Evolutionary conservation across 2,888 invertebrate genomes (phyloP).

Genomic region (Ceriagrion tenellum): DNA sequence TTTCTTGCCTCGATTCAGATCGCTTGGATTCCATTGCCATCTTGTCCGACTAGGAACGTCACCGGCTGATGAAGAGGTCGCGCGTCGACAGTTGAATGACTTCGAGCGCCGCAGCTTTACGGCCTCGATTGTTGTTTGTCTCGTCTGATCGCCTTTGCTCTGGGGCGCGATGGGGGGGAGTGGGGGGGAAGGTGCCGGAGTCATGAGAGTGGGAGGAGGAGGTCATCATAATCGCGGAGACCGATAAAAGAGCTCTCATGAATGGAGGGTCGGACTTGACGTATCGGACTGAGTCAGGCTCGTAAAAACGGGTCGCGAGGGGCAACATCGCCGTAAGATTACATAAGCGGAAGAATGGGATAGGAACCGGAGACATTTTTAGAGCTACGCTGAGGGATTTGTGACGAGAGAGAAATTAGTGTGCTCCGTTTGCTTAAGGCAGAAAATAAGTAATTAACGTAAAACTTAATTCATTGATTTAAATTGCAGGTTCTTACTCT

Average conservation of each 20-base stretch:
- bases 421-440: no score
- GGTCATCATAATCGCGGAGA: neutral
- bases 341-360: no score
- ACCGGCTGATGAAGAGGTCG: conserved; percentile 2
- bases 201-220: neutral
- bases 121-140: neutral
- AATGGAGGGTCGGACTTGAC: neutral
- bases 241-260: neutral
- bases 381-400: no score
- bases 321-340: no score
- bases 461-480: no score
- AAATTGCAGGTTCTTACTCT: no score
- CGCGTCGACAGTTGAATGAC: neutral
- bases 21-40: neutral
- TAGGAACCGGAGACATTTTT: no score
- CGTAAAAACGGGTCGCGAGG: neutral
- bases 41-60: neutral
- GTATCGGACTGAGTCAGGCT: neutral
- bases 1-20: neutral
- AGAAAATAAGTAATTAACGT: no score
- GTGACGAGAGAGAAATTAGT: no score
- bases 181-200: neutral
- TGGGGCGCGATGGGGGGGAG: neutral
- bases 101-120: neutral
- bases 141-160: neutral